A percentile compares a stretch with the other conserved stretches of the same genome.
These are phyloP conservation scores for Phenganax stokvisi DNA, from an alignment of 92 coral and sea anemone species.

Conservation along the genomic window DNA sequence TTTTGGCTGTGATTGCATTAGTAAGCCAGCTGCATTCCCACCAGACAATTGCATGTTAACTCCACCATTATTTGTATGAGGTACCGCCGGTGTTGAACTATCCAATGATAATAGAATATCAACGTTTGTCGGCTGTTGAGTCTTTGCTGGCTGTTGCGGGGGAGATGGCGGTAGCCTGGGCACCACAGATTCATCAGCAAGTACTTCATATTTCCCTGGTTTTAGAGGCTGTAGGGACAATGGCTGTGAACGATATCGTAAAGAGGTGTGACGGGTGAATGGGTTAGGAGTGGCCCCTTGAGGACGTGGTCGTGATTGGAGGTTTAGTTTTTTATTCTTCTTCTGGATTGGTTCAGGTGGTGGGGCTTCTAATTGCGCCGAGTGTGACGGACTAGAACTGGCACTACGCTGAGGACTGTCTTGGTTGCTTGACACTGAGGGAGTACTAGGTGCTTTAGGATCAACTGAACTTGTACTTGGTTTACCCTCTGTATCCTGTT, in stretches of 20 bases:
- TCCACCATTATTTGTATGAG: constrained; percentile 4
- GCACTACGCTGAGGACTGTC: constrained; percentile 41
- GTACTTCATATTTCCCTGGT: constrained; percentile 67
- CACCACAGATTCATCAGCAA: constrained; percentile 64
- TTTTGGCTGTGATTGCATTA: neutral
- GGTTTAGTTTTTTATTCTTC: constrained; percentile 72
- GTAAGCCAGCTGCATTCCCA: constrained; percentile 12
- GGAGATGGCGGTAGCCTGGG: constrained; percentile 79
- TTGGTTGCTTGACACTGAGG: constrained; percentile 49
- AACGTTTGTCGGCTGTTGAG: constrained; percentile 25
- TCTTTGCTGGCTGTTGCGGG: constrained; percentile 48
- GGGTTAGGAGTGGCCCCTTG: constrained; percentile 91
- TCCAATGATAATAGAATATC: constrained; percentile 23
- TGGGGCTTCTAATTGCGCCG: constrained; percentile 41
- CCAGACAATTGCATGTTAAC: constrained; percentile 6
- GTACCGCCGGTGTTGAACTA: neutral
- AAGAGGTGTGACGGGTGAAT: constrained; percentile 93
- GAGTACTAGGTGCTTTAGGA: constrained; percentile 9
- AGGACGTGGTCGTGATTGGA: constrained; percentile 84
- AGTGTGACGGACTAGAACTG: constrained; percentile 46
- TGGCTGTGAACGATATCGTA: constrained; percentile 90
- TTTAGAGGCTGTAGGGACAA: constrained; percentile 77
- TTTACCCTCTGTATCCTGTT: constrained; percentile 6
- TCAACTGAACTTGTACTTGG: constrained; percentile 21
- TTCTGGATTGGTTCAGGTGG: constrained; percentile 52